Percentiles rank a stretch among this genome's conserved stretches.
Evolutionary conservation across 1,140 invertebrate species (phyloP).

Genomic region (Mercenaria mercenaria): DNA sequence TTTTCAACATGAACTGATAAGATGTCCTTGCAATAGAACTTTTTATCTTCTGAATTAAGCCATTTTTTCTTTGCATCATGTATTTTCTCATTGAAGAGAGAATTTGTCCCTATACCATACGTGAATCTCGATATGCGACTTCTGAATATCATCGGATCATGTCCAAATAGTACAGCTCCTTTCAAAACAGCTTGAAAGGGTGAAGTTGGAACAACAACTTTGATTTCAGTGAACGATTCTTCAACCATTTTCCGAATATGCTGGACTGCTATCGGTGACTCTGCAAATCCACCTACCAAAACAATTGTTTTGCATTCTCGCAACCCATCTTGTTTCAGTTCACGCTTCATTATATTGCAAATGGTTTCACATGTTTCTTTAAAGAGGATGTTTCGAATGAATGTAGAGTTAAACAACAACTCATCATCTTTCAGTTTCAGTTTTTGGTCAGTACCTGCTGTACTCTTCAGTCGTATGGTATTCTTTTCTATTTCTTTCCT

Average conservation of each 20-base stretch:
- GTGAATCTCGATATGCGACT: conserved; percentile 16
- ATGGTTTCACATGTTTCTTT: neutral
- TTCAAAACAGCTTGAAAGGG: conserved; percentile 36
- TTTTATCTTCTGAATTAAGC: neutral
- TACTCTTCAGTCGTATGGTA: neutral
- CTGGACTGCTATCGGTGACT: conserved; percentile 18
- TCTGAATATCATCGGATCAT: conserved; percentile 2
- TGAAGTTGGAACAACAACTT: neutral
- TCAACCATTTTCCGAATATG: neutral
- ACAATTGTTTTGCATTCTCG: neutral
- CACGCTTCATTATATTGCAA: neutral
- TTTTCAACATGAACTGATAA: conserved; percentile 11
- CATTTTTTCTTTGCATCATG: conserved; percentile 26
- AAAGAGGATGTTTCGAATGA: neutral
- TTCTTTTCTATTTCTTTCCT: neutral
- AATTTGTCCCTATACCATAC: neutral
- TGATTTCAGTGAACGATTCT: neutral
- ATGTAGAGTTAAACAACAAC: neutral
- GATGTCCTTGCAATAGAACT: conserved; percentile 24
- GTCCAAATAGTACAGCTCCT: conserved; percentile 41
- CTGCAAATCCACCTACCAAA: conserved; percentile 42
- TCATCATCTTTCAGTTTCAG: neutral
- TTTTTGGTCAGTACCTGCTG: neutral
- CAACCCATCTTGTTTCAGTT: neutral
- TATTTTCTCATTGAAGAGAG: neutral